Percentiles rank a stretch among this genome's conserved stretches.
These are phyloP conservation scores for Conchocele bisecta DNA, from an alignment of 2,888 invertebrate species.

Conservation along the genomic window DNA sequence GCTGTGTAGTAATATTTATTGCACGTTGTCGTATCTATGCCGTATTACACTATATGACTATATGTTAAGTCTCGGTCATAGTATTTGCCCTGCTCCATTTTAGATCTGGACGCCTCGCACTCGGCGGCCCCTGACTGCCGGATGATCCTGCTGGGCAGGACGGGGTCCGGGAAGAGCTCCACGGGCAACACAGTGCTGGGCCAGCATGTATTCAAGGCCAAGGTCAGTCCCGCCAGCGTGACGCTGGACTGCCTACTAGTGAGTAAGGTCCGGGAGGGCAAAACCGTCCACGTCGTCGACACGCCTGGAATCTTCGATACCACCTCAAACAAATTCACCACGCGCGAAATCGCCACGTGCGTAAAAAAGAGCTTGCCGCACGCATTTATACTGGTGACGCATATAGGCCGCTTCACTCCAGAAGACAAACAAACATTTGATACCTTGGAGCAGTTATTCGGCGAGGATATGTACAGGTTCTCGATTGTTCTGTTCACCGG, in stretches of 20 bases:
- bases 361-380: background rate
- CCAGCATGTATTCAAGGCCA: background rate
- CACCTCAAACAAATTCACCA: background rate
- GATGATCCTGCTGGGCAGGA: constrained; percentile 18
- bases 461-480: background rate
- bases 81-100: too few species aligned
- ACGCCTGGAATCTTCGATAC: background rate
- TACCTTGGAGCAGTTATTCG: background rate
- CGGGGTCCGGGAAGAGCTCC: constrained; percentile 10
- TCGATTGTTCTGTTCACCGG: background rate
- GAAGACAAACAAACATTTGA: background rate
- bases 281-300: background rate
- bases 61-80: too few species aligned
- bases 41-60: too few species aligned
- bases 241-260: background rate
- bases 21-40: too few species aligned
- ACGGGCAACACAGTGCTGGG: constrained; percentile 6
- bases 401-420: background rate
- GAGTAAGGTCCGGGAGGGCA: background rate
- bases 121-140: too few species aligned
- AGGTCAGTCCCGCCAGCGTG: background rate
- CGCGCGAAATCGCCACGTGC: background rate
- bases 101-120: too few species aligned
- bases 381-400: background rate
- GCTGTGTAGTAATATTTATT: too few species aligned